Evolutionary conservation across 2,888 invertebrate species (phyloP).

Genomic region (Trichacis sp.): DNA sequence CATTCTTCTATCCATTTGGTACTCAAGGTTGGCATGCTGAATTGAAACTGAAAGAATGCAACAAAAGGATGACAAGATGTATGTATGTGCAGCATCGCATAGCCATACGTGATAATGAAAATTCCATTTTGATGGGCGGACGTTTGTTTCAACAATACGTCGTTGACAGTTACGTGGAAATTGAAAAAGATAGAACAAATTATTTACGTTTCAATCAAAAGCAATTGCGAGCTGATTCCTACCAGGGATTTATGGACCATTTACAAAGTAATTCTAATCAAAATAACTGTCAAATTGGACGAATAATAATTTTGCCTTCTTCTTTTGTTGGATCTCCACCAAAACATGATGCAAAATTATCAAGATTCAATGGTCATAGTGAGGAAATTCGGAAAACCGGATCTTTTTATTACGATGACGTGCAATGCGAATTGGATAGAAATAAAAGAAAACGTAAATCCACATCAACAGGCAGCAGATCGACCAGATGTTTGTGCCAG

Average conservation of each 20-base stretch:
- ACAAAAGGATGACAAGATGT: constrained; percentile 11
- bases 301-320: constrained; percentile 29
- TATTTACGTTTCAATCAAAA: constrained; percentile 23
- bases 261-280: constrained; percentile 14
- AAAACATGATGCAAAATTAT: too few relatives aligned
- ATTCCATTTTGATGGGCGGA: too few relatives aligned
- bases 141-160: constrained; percentile 23
- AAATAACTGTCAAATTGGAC: constrained; percentile 17
- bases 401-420: constrained; percentile 35
- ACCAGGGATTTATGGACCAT: constrained; percentile 29
- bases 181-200: constrained; percentile 30
- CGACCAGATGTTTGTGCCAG: constrained; percentile 28
- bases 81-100: too few relatives aligned
- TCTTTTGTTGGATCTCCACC: too few relatives aligned
- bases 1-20: constrained; percentile 18
- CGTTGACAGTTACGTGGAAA: constrained; percentile 26
- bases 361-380: too few relatives aligned
- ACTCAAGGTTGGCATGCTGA: constrained; percentile 12
- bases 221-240: constrained; percentile 22
- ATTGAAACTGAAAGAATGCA: neutral
- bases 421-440: constrained; percentile 38
- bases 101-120: constrained; percentile 11
- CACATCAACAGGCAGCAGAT: constrained; percentile 22
- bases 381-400: too few relatives aligned
- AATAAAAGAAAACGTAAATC: constrained; percentile 30